Base-by-base conservation (phyloP, 2,797 vertebrate species). In the Perodicticus potto region DNA sequence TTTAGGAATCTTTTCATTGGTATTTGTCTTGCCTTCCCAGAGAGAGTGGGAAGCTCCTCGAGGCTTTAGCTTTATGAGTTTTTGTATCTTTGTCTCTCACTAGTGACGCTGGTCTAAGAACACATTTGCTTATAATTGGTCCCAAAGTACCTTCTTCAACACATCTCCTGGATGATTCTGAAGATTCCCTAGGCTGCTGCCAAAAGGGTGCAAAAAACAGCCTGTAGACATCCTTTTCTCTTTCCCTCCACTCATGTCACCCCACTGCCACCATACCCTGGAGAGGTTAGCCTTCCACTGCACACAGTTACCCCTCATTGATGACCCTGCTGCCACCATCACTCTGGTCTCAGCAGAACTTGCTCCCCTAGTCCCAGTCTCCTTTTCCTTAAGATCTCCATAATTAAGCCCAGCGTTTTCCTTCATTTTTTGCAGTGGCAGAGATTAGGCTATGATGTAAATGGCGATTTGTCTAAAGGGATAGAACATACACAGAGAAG, bases 1-100 rank as follows among this genome's bases (percentile, higher is more conserved):
- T 78, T 63, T 25, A 53, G 86, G 67, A 76, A 84, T 14, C 43
- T 80, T 89, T 95, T 65, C 34, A 55, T 94, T 78, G 89, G 25
- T 91, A 32, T 81, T 61, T 91, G 43, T 32, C 14, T 94, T 57
- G 11, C 22, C 45, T 67, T 94, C 63, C 69, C 43, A 77, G 63
- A 87, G 88, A 90, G 59, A 53, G 2, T 37, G 32, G 7, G n/a
- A 86, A 80, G 7, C 74, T 89, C 83, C 57, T 67, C n/a, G 17
- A 86, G 59, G 73, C 32, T 94, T 94, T 8, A 22, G 29, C 16
- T 74, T 83, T 72, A 67, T 76, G 40, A 80, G 40, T 55, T 76
- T 86, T 67, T 74, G 29, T 67, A 45, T 27, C 45, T 78, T 86
- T 70, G 55, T 80, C 80, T 87, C 45, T 61, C 61, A 34, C 23